Conservation (phyloP, 2,888 invertebrate species). For the Drosophila borealis region DNA sequence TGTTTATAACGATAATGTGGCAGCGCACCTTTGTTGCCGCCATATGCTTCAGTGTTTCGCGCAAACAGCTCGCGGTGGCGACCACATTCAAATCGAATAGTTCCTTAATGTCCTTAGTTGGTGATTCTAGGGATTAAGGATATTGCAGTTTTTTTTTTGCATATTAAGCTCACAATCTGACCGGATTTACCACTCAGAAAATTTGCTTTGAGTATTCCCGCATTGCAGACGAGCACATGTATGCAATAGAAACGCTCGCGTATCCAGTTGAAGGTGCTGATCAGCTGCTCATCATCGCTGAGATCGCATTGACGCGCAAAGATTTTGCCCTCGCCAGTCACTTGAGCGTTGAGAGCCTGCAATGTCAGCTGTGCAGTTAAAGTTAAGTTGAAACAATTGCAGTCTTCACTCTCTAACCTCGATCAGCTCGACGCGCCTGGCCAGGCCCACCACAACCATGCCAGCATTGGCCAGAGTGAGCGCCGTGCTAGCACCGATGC, state of each 20-base stretch:
- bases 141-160: too few species aligned
- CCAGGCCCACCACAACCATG: conserved; percentile 86
- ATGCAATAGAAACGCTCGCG: conserved; percentile 77
- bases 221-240: conserved; percentile 84
- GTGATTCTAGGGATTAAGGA: conserved; percentile 63
- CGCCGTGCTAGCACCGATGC: conserved; percentile 85
- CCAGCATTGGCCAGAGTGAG: conserved; percentile 84
- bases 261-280: conserved; percentile 81
- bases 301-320: conserved; percentile 83
- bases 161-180: too few species aligned
- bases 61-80: conserved; percentile 86
- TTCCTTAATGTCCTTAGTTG: conserved; percentile 81
- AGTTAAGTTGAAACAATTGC: neutral
- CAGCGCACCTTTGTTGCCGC: conserved; percentile 85
- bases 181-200: conserved; percentile 76
- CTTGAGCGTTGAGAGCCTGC: conserved; percentile 77
- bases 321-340: conserved; percentile 83
- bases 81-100: conserved; percentile 86
- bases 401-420: conserved; percentile 74
- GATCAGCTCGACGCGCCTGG: conserved; percentile 85
- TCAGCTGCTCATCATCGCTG: conserved; percentile 77
- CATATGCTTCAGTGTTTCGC: conserved; percentile 87
- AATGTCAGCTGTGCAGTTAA: neutral
- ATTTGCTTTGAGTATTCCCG: conserved; percentile 83
- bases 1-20: conserved; percentile 88